phyloP scores from a whole-genome alignment of 2,113 vertebrate genomes.

The Myotis lucifugus region DNA sequence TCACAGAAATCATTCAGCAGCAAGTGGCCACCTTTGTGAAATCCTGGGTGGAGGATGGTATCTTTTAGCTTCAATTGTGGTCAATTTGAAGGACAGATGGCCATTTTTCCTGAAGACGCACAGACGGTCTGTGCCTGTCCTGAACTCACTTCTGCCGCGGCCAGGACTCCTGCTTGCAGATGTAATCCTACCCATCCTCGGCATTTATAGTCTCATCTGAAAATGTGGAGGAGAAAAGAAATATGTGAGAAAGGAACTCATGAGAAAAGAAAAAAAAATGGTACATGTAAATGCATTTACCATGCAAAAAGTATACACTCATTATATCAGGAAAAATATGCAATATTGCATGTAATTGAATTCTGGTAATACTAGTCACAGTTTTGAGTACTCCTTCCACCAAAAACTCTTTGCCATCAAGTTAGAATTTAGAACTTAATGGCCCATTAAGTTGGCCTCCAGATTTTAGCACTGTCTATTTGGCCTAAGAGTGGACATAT shows the following conservation, averaged over 20 bases:
- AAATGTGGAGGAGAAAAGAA: background rate
- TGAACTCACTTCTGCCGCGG: background rate
- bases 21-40: background rate
- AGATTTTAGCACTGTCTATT: background rate
- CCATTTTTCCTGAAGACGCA: background rate
- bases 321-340: background rate
- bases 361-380: background rate
- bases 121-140: background rate
- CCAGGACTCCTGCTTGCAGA: background rate
- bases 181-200: rapidly evolving
- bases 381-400: background rate
- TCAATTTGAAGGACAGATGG: background rate
- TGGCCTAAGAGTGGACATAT: background rate
- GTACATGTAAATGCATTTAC: background rate
- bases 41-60: too few species aligned
- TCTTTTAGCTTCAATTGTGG: background rate
- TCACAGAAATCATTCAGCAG: background rate
- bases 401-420: background rate
- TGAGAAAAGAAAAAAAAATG: background rate
- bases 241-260: background rate
- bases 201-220: background rate
- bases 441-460: background rate
- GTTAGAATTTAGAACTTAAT: slow-evolving; percentile 13
- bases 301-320: background rate
- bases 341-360: background rate